Conservation (phyloP, 2,113 vertebrate genomes). For the Pachypanchax playfairii region DNA sequence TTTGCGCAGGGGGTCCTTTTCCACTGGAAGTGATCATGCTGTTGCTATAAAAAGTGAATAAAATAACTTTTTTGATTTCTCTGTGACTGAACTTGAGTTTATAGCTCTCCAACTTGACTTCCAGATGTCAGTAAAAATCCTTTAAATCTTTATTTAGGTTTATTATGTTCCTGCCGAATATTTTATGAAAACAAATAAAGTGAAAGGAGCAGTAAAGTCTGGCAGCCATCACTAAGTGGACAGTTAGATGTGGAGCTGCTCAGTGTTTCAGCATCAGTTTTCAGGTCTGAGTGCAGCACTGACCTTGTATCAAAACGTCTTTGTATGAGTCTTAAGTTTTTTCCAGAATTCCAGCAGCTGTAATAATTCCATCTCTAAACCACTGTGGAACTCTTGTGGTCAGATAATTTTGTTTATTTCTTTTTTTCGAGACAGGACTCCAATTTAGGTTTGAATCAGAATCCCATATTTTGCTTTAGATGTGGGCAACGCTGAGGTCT, state of each 20-base stretch:
- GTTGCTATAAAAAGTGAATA: background rate
- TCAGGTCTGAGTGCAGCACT: slow-evolving; percentile 18
- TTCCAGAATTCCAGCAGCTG: slow-evolving; percentile 61
- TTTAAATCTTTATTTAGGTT: background rate
- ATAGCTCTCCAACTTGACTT: background rate
- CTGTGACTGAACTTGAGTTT: no score
- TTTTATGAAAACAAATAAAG: slow-evolving; percentile 9
- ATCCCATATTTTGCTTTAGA: slow-evolving; percentile 77
- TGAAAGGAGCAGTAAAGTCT: slow-evolving; percentile 17
- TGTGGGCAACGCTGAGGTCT: slow-evolving; percentile 87
- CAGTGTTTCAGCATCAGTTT: slow-evolving; percentile 36
- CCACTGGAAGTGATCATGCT: background rate
- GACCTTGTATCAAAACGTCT: slow-evolving; percentile 34
- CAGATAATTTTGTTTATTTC: background rate
- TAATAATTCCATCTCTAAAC: slow-evolving; percentile 14
- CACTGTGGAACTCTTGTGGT: background rate
- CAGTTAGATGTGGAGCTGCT: slow-evolving; percentile 7
- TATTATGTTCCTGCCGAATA: slow-evolving; percentile 20
- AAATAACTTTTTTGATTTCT: no score
- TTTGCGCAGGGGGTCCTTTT: no score
- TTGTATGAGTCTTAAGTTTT: slow-evolving; percentile 20
- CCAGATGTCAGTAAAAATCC: background rate
- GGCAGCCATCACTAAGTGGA: slow-evolving; percentile 9
- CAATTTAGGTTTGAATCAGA: background rate
- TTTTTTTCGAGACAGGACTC: background rate